A percentile compares a stretch with the other conserved stretches of the same genome.
Evolutionary conservation across 1,140 invertebrate species (phyloP).

Genomic region (Apis dorsata): DNA sequence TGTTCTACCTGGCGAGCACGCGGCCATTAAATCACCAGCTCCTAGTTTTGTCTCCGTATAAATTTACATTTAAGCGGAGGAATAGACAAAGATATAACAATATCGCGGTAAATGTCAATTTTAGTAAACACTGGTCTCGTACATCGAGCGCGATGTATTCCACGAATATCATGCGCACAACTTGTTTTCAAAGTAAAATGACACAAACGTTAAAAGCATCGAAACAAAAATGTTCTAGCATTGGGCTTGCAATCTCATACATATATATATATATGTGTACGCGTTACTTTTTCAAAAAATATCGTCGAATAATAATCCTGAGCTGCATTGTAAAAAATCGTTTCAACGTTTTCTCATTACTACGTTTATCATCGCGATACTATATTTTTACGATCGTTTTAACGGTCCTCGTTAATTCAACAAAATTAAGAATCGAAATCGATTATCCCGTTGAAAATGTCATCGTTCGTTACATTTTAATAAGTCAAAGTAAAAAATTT

Average conservation of each 20-base stretch:
- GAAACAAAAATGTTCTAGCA: not conserved
- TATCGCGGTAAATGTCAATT: not conserved
- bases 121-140: not conserved
- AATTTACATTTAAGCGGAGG: not conserved
- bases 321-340: no score
- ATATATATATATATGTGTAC: not conserved
- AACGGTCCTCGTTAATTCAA: not conserved
- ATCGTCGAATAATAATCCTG: not conserved
- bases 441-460: no score
- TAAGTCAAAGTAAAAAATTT: no score
- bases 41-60: no score
- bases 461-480: no score
- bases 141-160: not conserved
- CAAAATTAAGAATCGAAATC: not conserved
- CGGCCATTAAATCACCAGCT: not conserved
- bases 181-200: constrained; percentile 36
- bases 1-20: not conserved
- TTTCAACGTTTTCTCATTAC: not conserved
- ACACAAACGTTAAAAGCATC: constrained; percentile 22
- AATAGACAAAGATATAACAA: not conserved
- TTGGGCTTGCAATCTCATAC: not conserved
- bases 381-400: not conserved
- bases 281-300: not conserved
- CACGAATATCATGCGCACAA: not conserved
- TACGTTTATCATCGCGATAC: not conserved